A percentile compares a stretch with the other conserved stretches of the same genome.
These are phyloP conservation scores for Neuroscelio doddi DNA, from an alignment of 2,888 invertebrate species.

Conservation along the genomic window DNA sequence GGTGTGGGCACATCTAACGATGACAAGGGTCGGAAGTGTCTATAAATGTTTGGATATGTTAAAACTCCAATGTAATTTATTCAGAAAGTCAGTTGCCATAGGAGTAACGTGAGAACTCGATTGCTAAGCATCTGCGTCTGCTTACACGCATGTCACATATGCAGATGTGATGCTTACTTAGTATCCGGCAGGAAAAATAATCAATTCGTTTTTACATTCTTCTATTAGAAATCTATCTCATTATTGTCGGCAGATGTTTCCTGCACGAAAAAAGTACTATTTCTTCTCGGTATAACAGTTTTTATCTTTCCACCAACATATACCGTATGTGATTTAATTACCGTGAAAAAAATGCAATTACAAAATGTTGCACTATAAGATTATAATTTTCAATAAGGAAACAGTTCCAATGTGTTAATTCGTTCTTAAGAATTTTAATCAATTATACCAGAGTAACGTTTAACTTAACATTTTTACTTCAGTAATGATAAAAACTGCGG, in stretches of 20 bases:
- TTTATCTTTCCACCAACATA: too few relatives aligned
- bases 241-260: constrained; percentile 25
- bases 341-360: too few relatives aligned
- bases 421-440: too few relatives aligned
- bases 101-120: constrained; percentile 64
- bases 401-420: too few relatives aligned
- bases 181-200: constrained; percentile 30
- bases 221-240: not conserved
- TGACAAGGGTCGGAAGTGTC: constrained; percentile 46
- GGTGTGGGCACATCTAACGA: constrained; percentile 48
- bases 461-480: too few relatives aligned
- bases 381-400: too few relatives aligned
- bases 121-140: constrained; percentile 47
- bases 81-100: constrained; percentile 60
- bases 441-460: too few relatives aligned
- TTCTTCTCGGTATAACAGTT: too few relatives aligned
- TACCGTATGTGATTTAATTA: too few relatives aligned
- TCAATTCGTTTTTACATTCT: constrained; percentile 8
- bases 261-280: not conserved
- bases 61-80: constrained; percentile 59
- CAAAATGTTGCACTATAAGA: too few relatives aligned
- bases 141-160: constrained; percentile 37
- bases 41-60: constrained; percentile 52
- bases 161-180: constrained; percentile 53
- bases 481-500: constrained; percentile 16